phyloP scores from a whole-genome alignment of 2,888 invertebrate genomes.

The Cephus sareptanus region DNA sequence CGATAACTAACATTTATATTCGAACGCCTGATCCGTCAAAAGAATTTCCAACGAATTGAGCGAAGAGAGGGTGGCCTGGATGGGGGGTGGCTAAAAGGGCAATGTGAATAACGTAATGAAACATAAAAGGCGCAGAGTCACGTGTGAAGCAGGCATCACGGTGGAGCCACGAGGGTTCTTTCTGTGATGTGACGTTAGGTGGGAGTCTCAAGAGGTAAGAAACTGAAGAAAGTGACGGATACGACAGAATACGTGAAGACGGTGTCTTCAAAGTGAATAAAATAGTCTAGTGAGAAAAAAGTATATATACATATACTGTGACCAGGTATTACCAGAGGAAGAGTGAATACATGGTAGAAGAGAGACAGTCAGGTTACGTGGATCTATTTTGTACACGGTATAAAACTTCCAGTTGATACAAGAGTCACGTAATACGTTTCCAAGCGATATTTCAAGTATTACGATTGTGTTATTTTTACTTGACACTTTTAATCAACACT shows the following conservation, averaged over 20 bases:
- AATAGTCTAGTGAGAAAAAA: not conserved
- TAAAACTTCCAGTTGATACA: not conserved
- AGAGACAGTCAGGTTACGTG: not conserved
- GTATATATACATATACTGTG: not conserved
- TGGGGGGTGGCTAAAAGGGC: not conserved
- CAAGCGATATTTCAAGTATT: not conserved
- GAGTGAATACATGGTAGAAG: not conserved
- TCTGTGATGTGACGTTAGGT: not conserved
- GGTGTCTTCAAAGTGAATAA: not conserved
- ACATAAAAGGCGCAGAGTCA: not conserved
- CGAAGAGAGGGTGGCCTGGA: not conserved
- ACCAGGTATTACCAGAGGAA: not conserved
- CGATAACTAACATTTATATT: not conserved
- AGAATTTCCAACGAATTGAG: not conserved
- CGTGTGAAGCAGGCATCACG: not conserved
- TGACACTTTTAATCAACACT: not conserved
- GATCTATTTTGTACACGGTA: not conserved
- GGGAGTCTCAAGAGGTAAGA: not conserved
- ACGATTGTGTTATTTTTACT: not conserved
- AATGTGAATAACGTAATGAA: not conserved
- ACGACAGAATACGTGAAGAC: not conserved
- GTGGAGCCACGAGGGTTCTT: not conserved
- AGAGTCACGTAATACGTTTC: not conserved
- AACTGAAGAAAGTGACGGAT: not conserved
- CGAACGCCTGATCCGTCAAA: not conserved